Evolutionary conservation across 53 echinoderm and acorn worm species (phyloP).

Genomic region (Stichopus horrens): DNA sequence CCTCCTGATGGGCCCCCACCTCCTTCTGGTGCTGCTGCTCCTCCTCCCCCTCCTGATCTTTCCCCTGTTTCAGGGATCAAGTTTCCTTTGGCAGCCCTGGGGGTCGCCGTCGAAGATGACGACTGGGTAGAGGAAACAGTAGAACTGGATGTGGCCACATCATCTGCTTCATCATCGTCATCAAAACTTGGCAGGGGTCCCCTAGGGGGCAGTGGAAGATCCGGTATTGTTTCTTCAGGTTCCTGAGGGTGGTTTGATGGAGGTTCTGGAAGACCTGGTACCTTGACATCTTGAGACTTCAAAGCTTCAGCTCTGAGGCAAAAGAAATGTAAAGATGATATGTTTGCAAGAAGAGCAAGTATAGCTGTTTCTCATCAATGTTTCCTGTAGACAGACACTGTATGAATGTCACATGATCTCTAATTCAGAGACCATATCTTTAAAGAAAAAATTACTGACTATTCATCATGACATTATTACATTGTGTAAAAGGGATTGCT

Average conservation of each 20-base stretch:
- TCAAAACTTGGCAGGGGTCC: conserved; percentile 18
- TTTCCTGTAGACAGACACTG: too few relatives aligned
- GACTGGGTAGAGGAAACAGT: conserved; percentile 17
- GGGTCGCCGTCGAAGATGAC: neutral
- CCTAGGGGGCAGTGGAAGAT: conserved; percentile 5
- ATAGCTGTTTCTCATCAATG: too few relatives aligned
- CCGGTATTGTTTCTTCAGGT: conserved; percentile 10
- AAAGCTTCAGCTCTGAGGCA: conserved; percentile 47
- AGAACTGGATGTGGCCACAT: neutral
- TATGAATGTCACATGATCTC: too few relatives aligned
- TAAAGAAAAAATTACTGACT: too few relatives aligned
- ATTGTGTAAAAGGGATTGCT: too few relatives aligned
- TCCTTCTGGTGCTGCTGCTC: neutral
- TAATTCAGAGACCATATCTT: too few relatives aligned
- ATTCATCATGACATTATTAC: too few relatives aligned
- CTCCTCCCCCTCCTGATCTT: conserved; percentile 59
- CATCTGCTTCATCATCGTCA: conserved; percentile 26
- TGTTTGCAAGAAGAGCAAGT: too few relatives aligned
- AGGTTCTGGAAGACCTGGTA: conserved; percentile 75
- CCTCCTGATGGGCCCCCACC: conserved; percentile 66
- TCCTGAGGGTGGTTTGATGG: conserved; percentile 42
- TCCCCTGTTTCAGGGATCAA: conserved; percentile 54
- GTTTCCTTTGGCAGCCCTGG: neutral
- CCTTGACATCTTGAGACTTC: conserved; percentile 23
- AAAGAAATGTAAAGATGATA: neutral